These are phyloP conservation scores for Scomber scombrus DNA, from an alignment of 2,113 vertebrate species.

Conservation along the genomic window DNA sequence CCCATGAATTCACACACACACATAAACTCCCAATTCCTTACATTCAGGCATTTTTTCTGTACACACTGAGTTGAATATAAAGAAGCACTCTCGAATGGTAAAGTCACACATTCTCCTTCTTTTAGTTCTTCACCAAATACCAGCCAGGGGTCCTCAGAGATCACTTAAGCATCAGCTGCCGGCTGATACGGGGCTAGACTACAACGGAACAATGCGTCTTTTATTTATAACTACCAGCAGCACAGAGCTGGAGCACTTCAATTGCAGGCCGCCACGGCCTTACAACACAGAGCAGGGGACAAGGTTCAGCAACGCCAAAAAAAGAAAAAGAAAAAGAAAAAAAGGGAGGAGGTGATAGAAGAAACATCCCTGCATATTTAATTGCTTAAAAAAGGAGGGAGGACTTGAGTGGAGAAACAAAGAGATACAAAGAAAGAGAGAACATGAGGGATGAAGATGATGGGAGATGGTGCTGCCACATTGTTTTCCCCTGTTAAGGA, in stretches of 20 bases:
- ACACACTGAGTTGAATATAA: not conserved
- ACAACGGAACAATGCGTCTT: slow-evolving; percentile 60
- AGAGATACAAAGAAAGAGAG: slow-evolving; percentile 11
- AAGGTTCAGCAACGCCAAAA: not conserved
- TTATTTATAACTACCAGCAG: slow-evolving; percentile 71
- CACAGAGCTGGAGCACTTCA: slow-evolving; percentile 45
- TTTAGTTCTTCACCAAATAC: slow-evolving; percentile 37
- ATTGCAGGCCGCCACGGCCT: slow-evolving; percentile 32
- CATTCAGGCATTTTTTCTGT: not conserved
- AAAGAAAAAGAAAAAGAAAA: not conserved
- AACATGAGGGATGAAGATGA: not conserved
- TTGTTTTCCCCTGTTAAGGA: not conserved
- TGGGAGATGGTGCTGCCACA: not conserved
- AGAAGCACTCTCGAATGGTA: slow-evolving; percentile 3
- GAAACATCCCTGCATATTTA: slow-evolving; percentile 53
- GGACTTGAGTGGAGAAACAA: slow-evolving; percentile 22
- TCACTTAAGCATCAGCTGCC: slow-evolving; percentile 56
- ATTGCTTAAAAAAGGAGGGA: slow-evolving; percentile 1
- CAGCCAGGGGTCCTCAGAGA: slow-evolving; percentile 47
- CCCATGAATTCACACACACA: not conserved
- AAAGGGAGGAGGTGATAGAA: not conserved
- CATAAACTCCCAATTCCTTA: too few species aligned
- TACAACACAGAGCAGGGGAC: slow-evolving; percentile 25
- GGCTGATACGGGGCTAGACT: slow-evolving; percentile 53
- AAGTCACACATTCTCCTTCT: slow-evolving; percentile 7